Conservation (phyloP, 2,888 invertebrate genomes). For the Papilio gigon region DNA sequence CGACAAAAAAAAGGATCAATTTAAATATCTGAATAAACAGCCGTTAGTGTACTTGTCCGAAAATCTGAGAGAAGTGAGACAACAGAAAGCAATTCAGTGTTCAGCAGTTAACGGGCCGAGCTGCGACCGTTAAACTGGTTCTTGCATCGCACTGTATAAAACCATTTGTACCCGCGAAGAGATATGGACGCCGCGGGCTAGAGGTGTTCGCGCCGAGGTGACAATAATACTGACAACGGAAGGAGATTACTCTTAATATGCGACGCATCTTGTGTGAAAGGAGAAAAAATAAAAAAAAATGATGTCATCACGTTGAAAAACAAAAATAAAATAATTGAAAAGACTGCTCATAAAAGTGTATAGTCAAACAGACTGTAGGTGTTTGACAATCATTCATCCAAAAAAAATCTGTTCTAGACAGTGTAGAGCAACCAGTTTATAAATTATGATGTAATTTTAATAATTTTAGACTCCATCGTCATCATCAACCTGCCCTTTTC, state of each 20-base stretch:
- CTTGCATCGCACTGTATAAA: constrained; percentile 50
- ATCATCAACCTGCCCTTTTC: too few relatives aligned
- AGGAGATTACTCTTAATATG: constrained; percentile 16
- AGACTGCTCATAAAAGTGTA: too few relatives aligned
- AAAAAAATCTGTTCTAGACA: too few relatives aligned
- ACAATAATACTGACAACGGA: background rate
- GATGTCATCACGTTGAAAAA: too few relatives aligned
- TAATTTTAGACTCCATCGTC: too few relatives aligned
- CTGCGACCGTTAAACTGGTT: constrained; percentile 73
- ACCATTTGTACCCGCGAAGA: constrained; percentile 56
- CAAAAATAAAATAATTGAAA: too few relatives aligned
- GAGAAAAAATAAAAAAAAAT: too few relatives aligned
- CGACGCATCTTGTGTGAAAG: too few relatives aligned
- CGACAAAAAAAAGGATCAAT: background rate
- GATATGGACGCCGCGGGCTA: constrained; percentile 51
- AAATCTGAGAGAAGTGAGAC: constrained; percentile 50
- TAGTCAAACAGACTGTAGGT: too few relatives aligned
- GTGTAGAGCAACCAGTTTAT: too few relatives aligned
- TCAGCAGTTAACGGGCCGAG: constrained; percentile 67
- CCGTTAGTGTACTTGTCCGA: constrained; percentile 22
- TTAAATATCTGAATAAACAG: constrained; percentile 12
- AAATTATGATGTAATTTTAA: too few relatives aligned
- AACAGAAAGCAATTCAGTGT: constrained; percentile 54
- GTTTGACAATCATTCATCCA: too few relatives aligned
- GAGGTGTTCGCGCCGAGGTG: constrained; percentile 39